Base-by-base conservation (phyloP, 92 coral and sea anemone genomes). In the Phymanthus crucifer region DNA sequence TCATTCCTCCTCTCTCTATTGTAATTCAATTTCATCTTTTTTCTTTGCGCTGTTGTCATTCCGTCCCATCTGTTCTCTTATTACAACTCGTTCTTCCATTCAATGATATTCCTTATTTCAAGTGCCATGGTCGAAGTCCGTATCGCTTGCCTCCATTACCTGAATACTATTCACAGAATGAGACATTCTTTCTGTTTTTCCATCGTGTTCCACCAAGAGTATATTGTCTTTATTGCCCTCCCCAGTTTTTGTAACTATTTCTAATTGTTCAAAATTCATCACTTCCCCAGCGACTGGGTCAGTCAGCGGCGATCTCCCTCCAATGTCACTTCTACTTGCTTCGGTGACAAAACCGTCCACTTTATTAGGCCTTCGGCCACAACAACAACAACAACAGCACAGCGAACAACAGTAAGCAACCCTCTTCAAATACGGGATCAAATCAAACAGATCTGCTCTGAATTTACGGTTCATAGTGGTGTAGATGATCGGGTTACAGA, bases 401-500 rank as follows among this genome's bases (percentile, higher is more conserved):
- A 3, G 43, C 12, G 40, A 38, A 26, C 80, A 74, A 48, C 73
- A 72, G 27, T 46, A 54, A 7, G 72, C 69, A 32, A 82, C 26
- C 56, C 32, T 58, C 65, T 32, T 61, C 29, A 82, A 66, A 26
- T 38, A 37, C 64, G 93, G 93, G 48, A 77, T 52, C 58, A 92
- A 70, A 33, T 76, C 74, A 6, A 83, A 71, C 74, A 92, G 71
- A 58, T 89, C 97, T 32, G 84, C 88, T 13, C 93, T 84, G 73
- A 92, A 92, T 52, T 86, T 87, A 75, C 87, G 82, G 87, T 92
- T 92, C 97, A 92, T 92, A 13, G 91, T 50, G 8, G 82, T 75
- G 88, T 92, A 92, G 18, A 92, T 90, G 40, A 92, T 61, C 0
- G 97, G 97, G 26, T 92, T 92, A 40, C 89, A 87, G 40, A 81